Evolutionary conservation across 2,797 vertebrate species (phyloP).

Genomic region (Rhabdomys pumilio): DNA sequence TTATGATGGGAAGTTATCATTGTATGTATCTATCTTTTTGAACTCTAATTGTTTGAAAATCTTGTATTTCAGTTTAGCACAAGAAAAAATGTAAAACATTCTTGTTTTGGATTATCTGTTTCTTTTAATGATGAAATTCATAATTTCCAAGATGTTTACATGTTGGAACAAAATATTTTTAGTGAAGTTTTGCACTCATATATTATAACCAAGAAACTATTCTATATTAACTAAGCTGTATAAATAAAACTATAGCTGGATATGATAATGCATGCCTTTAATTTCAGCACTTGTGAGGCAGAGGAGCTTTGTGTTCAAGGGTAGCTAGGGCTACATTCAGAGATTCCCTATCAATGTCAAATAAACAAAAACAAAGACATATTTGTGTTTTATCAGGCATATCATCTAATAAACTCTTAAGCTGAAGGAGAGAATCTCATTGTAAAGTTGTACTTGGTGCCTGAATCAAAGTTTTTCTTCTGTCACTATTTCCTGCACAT

Average conservation of each 20-base stretch:
- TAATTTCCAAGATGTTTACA: neutral
- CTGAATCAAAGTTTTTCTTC: neutral
- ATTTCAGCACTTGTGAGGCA: neutral
- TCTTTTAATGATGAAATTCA: neutral
- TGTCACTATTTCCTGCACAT: neutral
- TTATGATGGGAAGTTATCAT: neutral
- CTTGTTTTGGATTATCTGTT: neutral
- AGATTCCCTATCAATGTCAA: neutral
- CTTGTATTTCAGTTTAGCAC: neutral
- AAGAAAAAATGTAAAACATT: neutral
- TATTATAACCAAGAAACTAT: neutral
- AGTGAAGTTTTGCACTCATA: neutral
- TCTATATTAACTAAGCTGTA: slow-evolving; percentile 12
- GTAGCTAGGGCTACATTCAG: neutral
- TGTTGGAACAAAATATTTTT: neutral
- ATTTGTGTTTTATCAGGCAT: neutral
- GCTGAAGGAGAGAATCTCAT: neutral
- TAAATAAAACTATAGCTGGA: neutral
- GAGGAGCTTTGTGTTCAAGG: neutral
- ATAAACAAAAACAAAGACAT: neutral
- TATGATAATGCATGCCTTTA: neutral
- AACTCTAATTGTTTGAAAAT: neutral
- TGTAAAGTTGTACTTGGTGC: neutral
- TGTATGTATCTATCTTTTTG: neutral
- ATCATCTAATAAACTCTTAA: neutral